These are phyloP conservation scores for Lontra canadensis DNA, from an alignment of 2,113 vertebrate genomes.

Conservation along the genomic window DNA sequence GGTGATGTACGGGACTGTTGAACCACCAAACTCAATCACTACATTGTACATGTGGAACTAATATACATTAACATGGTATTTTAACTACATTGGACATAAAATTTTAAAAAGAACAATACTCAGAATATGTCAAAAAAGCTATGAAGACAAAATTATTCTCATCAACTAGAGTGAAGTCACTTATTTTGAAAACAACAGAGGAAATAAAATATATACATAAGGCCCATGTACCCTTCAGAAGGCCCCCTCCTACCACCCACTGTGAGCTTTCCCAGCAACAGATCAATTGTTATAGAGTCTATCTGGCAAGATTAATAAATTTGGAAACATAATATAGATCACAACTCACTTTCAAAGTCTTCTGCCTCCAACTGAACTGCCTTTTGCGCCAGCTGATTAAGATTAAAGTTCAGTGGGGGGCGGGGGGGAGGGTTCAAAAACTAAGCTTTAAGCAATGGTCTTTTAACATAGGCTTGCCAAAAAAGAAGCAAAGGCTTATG, in stretches of 20 bases:
- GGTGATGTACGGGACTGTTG: background rate
- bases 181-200: background rate
- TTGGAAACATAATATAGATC: background rate
- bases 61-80: background rate
- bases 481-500: constrained; percentile 31
- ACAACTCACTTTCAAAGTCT: background rate
- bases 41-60: background rate
- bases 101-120: background rate
- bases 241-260: background rate
- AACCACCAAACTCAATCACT: background rate
- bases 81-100: background rate
- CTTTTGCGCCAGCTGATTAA: background rate
- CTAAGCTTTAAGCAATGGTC: background rate
- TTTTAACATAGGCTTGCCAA: constrained; percentile 38
- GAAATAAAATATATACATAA: constrained; percentile 17
- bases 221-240: background rate
- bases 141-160: background rate
- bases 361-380: background rate
- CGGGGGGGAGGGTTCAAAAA: background rate
- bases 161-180: background rate
- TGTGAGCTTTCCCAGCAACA: background rate
- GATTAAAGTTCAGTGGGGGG: background rate
- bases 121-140: background rate
- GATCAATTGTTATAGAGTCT: background rate
- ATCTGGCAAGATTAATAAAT: background rate